These are phyloP conservation scores for Tetragonula clypearis DNA, from an alignment of 1,140 invertebrate genomes.

Conservation along the genomic window DNA sequence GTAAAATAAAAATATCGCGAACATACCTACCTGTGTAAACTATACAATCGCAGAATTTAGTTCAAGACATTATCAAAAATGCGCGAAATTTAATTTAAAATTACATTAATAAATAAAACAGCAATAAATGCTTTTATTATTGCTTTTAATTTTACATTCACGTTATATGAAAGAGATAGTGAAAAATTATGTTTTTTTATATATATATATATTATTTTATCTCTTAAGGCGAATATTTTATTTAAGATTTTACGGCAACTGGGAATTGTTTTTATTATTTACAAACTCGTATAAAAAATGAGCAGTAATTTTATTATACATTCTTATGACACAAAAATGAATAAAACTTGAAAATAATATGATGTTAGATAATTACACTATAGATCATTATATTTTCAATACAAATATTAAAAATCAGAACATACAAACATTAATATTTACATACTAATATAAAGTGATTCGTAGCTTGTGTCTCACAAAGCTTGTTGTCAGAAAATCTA, in stretches of 20 bases:
- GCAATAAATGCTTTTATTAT: neutral
- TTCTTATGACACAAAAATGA: slow-evolving; percentile 34
- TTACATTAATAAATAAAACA: neutral
- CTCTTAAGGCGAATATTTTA: neutral
- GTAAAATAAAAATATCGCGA: neutral
- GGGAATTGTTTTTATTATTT: slow-evolving; percentile 12
- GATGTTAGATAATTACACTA: slow-evolving; percentile 25
- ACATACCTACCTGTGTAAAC: neutral
- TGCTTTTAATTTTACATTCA: neutral
- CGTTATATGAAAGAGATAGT: neutral
- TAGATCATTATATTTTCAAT: slow-evolving; percentile 26
- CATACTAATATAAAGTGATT: slow-evolving; percentile 14
- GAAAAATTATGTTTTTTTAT: neutral
- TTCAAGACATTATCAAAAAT: slow-evolving; percentile 9
- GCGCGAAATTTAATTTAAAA: slow-evolving; percentile 36
- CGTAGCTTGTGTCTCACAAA: neutral
- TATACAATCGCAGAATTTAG: slow-evolving; percentile 1
- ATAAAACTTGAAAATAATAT: slow-evolving; percentile 28
- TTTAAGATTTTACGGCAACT: neutral
- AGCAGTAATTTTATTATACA: slow-evolving; percentile 45
- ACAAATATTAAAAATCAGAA: slow-evolving; percentile 27
- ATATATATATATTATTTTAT: neutral
- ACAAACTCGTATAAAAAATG: slow-evolving; percentile 34
- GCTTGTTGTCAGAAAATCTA: slow-evolving; percentile 15
- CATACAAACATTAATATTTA: slow-evolving; percentile 47